Conservation (phyloP, 2,888 invertebrate genomes). For the Eugnorisma glareosa region DNA sequence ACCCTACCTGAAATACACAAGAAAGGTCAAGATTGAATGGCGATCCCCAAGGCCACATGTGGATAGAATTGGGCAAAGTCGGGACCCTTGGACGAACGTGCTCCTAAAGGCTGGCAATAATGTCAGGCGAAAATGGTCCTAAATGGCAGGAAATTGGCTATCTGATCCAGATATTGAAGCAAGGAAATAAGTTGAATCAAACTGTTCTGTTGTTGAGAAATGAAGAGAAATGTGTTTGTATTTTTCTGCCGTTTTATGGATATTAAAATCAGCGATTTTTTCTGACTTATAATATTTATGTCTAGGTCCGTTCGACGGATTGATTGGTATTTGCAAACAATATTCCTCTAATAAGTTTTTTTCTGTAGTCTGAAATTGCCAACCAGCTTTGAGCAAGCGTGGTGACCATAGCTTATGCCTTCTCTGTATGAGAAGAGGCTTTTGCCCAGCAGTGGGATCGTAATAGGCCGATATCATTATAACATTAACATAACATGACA, state of each 20-base stretch:
- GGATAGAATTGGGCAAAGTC: conserved; percentile 41
- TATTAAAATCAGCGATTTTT: conserved; percentile 3
- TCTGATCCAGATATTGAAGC: conserved; percentile 54
- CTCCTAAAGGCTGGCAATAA: conserved; percentile 48
- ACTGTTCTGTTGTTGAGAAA: conserved; percentile 24
- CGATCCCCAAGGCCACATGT: conserved; percentile 49
- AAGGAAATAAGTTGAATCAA: conserved; percentile 45
- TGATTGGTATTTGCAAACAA: not conserved
- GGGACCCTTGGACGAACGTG: conserved; percentile 44
- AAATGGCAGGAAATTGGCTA: conserved; percentile 59
- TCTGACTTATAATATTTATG: not conserved
- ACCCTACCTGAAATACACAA: conserved; percentile 28
- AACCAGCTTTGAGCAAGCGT: not conserved
- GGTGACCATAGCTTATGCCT: not conserved
- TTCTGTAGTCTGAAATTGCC: not conserved
- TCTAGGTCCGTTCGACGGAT: not conserved
- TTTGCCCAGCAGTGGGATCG: fast-evolving
- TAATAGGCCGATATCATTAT: not conserved
- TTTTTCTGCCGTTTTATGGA: conserved; percentile 1
- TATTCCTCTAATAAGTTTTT: not conserved
- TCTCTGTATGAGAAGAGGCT: not conserved
- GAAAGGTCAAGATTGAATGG: conserved; percentile 59
- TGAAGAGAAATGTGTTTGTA: too few species aligned
- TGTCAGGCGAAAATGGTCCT: conserved; percentile 41
- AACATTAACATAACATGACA: too few species aligned